These are phyloP conservation scores for Onychostoma macrolepis DNA, from an alignment of 2,113 vertebrate genomes.

Conservation along the genomic window DNA sequence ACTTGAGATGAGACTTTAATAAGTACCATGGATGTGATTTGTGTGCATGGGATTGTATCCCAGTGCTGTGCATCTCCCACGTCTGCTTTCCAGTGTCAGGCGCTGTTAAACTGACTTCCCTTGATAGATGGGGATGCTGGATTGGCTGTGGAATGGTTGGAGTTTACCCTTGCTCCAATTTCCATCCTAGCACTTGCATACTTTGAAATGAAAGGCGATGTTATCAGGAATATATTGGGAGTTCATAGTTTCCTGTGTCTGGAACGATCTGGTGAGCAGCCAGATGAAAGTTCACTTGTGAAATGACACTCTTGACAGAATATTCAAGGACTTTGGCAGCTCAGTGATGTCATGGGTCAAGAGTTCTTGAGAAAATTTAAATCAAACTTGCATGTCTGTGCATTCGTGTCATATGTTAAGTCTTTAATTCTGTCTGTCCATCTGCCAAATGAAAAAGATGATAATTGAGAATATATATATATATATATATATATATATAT, in stretches of 20 bases:
- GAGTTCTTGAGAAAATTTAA: constrained; percentile 8
- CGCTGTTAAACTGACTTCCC: constrained; percentile 31
- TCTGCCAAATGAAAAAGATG: not conserved
- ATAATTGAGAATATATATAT: not conserved
- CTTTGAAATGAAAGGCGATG: constrained; percentile 59
- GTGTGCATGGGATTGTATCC: constrained; percentile 1
- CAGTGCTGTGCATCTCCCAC: constrained; percentile 8
- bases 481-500: not conserved
- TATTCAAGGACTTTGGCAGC: constrained; percentile 21
- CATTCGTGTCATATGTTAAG: not conserved
- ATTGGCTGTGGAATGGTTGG: constrained; percentile 36
- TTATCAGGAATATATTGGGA: constrained; percentile 60
- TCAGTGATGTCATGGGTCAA: not conserved
- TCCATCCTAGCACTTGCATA: constrained; percentile 38
- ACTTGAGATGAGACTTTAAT: not conserved
- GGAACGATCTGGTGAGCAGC: constrained; percentile 55
- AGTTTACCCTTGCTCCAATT: constrained; percentile 24
- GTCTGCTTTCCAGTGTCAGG: constrained; percentile 37
- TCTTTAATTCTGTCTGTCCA: not conserved
- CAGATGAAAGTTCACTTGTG: constrained; percentile 70
- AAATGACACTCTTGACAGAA: constrained; percentile 67
- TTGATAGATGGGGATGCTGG: constrained; percentile 47
- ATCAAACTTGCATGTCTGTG: not conserved
- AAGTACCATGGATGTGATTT: constrained; percentile 11
- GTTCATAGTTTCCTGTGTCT: constrained; percentile 55